A percentile compares a stretch with the other conserved stretches of the same genome.
Evolutionary conservation across 2,797 vertebrate genomes (phyloP).

Genomic region (Aphelocoma californica): DNA sequence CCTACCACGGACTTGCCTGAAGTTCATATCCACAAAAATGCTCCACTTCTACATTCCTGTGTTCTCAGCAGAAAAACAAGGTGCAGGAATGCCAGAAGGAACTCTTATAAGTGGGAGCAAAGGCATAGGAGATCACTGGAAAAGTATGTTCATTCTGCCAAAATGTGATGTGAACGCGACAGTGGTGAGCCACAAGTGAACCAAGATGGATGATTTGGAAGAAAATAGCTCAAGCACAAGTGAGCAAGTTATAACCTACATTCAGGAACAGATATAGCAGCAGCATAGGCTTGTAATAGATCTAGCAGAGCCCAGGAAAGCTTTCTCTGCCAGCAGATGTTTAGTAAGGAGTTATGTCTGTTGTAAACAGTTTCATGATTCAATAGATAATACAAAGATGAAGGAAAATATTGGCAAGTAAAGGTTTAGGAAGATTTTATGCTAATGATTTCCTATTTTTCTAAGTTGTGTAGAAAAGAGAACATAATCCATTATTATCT

Average conservation of each 20-base stretch:
- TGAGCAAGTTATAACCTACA: background rate
- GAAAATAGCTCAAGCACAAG: background rate
- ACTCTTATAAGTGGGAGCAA: background rate
- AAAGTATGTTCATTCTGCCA: background rate
- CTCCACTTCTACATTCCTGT: background rate
- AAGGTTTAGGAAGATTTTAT: background rate
- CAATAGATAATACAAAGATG: background rate
- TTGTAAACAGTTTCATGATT: background rate
- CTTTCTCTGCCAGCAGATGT: background rate
- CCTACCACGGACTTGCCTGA: background rate
- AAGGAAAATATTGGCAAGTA: background rate
- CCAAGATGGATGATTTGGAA: background rate
- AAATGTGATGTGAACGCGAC: background rate
- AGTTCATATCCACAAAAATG: background rate
- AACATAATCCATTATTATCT: background rate
- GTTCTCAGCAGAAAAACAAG: background rate
- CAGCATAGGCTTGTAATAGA: background rate
- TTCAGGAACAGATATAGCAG: background rate
- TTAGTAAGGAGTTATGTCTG: background rate
- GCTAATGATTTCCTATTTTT: background rate
- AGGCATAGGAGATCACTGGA: background rate
- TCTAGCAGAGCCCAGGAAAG: background rate
- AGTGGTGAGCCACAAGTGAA: background rate
- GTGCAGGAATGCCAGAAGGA: background rate
- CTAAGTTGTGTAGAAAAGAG: background rate